A percentile compares a stretch with the other conserved stretches of the same genome.
Conservation (phyloP, 2,888 invertebrate species). For the Meteorus colon region DNA sequence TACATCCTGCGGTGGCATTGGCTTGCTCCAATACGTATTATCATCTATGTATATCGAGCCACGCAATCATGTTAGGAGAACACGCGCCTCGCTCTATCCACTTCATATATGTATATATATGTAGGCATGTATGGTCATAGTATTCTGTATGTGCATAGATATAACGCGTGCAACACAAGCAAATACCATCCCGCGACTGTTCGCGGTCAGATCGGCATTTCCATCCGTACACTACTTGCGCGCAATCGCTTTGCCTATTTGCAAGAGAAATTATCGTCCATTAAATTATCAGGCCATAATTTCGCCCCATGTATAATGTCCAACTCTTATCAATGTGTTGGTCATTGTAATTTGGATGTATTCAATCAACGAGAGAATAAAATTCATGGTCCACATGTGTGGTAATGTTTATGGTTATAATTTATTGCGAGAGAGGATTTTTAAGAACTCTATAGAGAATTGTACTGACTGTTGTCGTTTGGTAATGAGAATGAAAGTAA, state of each 20-base stretch:
- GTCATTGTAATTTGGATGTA: neutral
- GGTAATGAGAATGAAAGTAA: no score
- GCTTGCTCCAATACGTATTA: conserved; percentile 19
- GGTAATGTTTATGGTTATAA: neutral
- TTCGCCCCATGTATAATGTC: neutral
- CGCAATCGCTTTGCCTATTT: conserved; percentile 41
- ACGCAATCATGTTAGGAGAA: conserved; percentile 29
- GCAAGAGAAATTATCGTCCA: conserved; percentile 39
- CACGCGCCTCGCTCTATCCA: neutral
- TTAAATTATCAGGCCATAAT: conserved; percentile 25
- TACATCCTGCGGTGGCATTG: conserved; percentile 34
- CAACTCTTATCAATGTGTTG: neutral
- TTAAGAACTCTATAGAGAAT: no score
- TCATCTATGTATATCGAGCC: conserved; percentile 19
- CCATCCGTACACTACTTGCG: conserved; percentile 24
- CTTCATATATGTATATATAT: neutral
- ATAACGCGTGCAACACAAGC: conserved; percentile 3
- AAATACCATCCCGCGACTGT: conserved; percentile 38
- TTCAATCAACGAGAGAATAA: neutral
- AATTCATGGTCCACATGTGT: neutral
- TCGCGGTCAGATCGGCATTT: conserved; percentile 5
- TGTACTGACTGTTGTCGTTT: no score
- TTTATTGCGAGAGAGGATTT: neutral
- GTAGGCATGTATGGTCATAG: neutral
- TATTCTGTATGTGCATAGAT: neutral